These are phyloP conservation scores for Argyra leucocephala DNA, from an alignment of 2,888 invertebrate species.

Conservation along the genomic window DNA sequence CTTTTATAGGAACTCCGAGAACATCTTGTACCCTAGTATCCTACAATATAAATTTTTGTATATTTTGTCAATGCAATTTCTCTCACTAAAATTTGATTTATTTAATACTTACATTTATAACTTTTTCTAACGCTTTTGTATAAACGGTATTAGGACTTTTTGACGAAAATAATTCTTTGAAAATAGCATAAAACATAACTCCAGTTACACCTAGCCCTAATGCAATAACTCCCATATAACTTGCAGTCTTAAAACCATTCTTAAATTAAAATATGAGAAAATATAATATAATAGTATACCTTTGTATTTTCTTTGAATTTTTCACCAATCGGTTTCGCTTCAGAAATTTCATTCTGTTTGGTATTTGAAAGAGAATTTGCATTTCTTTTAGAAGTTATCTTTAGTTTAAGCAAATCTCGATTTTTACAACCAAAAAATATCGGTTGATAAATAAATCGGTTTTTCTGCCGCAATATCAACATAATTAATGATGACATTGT, in stretches of 20 bases:
- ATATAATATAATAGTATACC: conserved; percentile 43
- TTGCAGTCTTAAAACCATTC: conserved; percentile 40
- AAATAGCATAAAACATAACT: conserved; percentile 72
- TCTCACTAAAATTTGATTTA: too few relatives aligned
- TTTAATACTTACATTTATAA: conserved; percentile 50
- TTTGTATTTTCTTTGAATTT: conserved; percentile 85
- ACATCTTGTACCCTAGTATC: conserved; percentile 68
- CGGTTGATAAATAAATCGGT: too few relatives aligned
- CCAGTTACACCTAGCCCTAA: conserved; percentile 73
- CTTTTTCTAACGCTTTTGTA: conserved; percentile 64
- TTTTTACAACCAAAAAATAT: too few relatives aligned
- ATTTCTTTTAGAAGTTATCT: too few relatives aligned
- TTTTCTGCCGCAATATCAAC: too few relatives aligned
- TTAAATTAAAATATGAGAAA: not conserved
- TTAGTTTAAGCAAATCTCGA: too few relatives aligned
- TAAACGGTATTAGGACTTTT: conserved; percentile 81
- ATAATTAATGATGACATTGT: too few relatives aligned
- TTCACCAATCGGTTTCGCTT: conserved; percentile 50
- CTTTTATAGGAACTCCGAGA: conserved; percentile 83
- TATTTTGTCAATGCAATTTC: too few relatives aligned
- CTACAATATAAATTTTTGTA: conserved; percentile 32
- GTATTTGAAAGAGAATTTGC: not conserved
- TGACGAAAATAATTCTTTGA: conserved; percentile 77
- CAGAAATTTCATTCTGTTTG: not conserved
- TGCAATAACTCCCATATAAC: conserved; percentile 73